Evolutionary conservation across 2,113 vertebrate genomes (phyloP).

Genomic region (Trochalopteron elliotii): DNA sequence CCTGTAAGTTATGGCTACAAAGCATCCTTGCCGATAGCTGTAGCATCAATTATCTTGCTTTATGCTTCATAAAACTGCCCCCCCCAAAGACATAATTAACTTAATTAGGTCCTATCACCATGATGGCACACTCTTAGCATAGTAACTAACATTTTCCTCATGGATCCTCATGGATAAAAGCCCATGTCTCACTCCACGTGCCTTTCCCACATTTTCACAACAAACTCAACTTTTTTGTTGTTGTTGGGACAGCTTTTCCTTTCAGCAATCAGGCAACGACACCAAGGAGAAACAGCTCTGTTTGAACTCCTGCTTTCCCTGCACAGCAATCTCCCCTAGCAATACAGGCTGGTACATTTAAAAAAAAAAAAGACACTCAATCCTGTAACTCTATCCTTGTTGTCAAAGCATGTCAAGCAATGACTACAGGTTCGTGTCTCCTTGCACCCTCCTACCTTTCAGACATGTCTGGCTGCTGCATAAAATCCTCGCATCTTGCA

Average conservation of each 20-base stretch:
- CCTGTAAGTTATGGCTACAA: conserved; percentile 8
- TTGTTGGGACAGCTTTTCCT: not conserved
- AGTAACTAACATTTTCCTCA: not conserved
- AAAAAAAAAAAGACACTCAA: conserved; percentile 48
- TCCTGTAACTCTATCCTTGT: conserved; percentile 64
- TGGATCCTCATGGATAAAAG: not conserved
- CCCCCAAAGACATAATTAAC: conserved; percentile 3
- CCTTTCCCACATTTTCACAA: not conserved
- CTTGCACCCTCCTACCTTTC: conserved; percentile 83
- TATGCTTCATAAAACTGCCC: conserved; percentile 29
- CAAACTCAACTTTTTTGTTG: not conserved
- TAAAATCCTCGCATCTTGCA: conserved; percentile 46
- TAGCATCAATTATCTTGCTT: conserved; percentile 39
- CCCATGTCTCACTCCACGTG: not conserved
- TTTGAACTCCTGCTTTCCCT: not conserved
- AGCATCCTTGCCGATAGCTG: not conserved
- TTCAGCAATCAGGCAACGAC: not conserved
- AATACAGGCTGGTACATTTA: not conserved
- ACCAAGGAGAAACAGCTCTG: not conserved
- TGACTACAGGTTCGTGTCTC: conserved; percentile 20
- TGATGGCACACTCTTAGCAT: not conserved
- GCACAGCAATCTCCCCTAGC: not conserved
- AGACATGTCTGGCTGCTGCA: conserved; percentile 82
- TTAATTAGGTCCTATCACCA: conserved; percentile 24
- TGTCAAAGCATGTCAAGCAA: conserved; percentile 60